Conservation (phyloP, 1,140 invertebrate species). For the Plutomurus gul region DNA sequence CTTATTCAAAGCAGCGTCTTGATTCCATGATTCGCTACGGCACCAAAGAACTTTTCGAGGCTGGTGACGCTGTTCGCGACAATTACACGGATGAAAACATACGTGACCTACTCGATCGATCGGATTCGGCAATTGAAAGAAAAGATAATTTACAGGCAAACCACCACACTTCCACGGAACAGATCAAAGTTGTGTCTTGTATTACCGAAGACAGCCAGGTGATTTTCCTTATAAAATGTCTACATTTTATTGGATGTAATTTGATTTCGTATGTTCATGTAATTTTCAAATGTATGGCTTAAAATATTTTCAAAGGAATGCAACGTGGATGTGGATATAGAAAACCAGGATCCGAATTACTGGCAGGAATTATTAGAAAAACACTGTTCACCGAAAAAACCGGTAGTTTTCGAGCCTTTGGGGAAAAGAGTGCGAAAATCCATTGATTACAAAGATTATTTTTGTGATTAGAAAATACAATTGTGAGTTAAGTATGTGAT, state of each 20-base stretch:
- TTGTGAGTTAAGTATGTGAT: no score
- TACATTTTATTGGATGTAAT: not conserved
- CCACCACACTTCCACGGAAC: constrained; percentile 86
- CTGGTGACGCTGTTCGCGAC: constrained; percentile 75
- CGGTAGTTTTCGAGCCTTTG: constrained; percentile 76
- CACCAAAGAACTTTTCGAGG: constrained; percentile 98
- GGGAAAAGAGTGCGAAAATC: constrained; percentile 82
- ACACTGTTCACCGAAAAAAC: constrained; percentile 99
- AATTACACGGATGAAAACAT: constrained; percentile 98
- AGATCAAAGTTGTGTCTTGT: constrained; percentile 96
- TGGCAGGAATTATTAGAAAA: constrained; percentile 98
- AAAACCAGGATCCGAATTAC: constrained; percentile 97
- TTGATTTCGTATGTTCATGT: no score
- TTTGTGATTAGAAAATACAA: no score
- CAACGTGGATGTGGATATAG: constrained; percentile 55
- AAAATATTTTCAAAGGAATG: constrained; percentile 68
- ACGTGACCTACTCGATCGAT: constrained; percentile 86
- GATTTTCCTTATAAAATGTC: constrained; percentile 51
- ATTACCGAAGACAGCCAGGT: constrained; percentile 93
- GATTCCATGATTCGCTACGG: constrained; percentile 98
- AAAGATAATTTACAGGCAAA: constrained; percentile 74
- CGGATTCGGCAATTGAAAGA: constrained; percentile 93
- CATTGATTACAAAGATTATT: not conserved
- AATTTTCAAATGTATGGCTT: constrained; percentile 97
- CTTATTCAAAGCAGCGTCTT: constrained; percentile 97